Evolutionary conservation across 2,888 invertebrate genomes (phyloP), one percentile per base, ranked within the genome.

Genomic region (Himalopsyche anomala): DNA sequence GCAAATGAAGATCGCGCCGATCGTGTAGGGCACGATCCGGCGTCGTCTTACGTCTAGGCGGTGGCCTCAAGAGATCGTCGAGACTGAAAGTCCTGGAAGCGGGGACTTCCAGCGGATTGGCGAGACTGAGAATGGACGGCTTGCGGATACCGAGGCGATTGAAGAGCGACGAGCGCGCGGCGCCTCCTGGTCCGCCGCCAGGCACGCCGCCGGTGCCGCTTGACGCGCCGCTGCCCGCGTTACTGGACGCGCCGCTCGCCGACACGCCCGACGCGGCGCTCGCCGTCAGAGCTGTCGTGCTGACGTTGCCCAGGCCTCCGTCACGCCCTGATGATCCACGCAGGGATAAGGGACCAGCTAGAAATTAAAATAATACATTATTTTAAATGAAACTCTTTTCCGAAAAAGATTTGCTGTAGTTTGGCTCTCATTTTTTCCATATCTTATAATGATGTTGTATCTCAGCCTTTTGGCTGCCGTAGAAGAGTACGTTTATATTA

Each of bases 141-240:
- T 96, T 97, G 94, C 96, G 95, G 94, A 96, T 96, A 95, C 96
- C 96, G 94, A 96, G 95, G 93, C 96, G 95, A 93, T 96, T 95
- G 92, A 97, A 95, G 91, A 96, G 95, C 90, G 96, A 95, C 42
- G 87, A 87, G 8, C 88, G 82, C 45, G 85, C 87, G 94, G 93
- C 89, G 91, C 92, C 90, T 94, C 94, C 90, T 93, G 93, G 91
- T 92, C 93, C 91, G 92, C 91, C 92, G 83, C 91, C 91, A 85
- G 91, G 91, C 89, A 91, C 90, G 89, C 91, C 91, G 89, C 92
- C 91, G 89, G 91, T 90, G 89, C 89, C 90, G 69, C 86, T 89
- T 36, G 84, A 51, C 36, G 86, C 84, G 6, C 79, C 84, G 85
- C 91, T 91, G 91, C 92, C 89, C 90, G 91, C 89, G 93, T 91